Evolutionary conservation across 2,888 invertebrate genomes (phyloP).

Genomic region (Eupithecia exiguata): DNA sequence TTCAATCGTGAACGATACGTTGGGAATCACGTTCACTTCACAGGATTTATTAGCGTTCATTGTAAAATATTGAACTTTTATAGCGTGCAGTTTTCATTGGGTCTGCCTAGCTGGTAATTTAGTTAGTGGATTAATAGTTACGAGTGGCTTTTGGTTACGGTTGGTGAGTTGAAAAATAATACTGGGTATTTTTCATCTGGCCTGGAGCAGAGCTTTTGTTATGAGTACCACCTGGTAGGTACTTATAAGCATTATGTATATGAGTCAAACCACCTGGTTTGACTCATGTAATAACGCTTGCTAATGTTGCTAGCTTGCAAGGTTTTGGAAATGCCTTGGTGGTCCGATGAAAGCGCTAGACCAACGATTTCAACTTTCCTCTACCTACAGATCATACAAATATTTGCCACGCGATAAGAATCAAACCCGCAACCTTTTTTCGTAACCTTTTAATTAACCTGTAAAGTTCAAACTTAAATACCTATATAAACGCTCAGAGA

Average conservation of each 20-base stretch:
- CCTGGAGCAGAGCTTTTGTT: neutral
- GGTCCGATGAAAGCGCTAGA: too few species aligned
- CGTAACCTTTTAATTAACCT: neutral
- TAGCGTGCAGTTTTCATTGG: constrained; percentile 35
- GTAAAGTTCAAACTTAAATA: neutral
- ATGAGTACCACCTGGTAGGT: neutral
- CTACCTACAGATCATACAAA: too few species aligned
- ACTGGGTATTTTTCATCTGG: neutral
- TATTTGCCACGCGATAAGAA: too few species aligned
- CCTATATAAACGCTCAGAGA: neutral
- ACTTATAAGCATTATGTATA: too few species aligned
- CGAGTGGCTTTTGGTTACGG: constrained; percentile 15
- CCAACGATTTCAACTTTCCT: too few species aligned
- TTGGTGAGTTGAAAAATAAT: neutral
- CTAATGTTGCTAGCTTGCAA: neutral
- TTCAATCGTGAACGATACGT: constrained; percentile 68
- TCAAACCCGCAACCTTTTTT: too few species aligned
- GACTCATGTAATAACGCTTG: too few species aligned
- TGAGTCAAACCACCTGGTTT: too few species aligned
- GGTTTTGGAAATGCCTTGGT: too few species aligned
- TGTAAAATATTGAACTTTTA: constrained; percentile 46
- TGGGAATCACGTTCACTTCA: constrained; percentile 66
- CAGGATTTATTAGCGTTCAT: constrained; percentile 55
- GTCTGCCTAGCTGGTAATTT: constrained; percentile 26
- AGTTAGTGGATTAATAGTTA: constrained; percentile 26